A percentile compares a stretch with the other conserved stretches of the same genome.
Evolutionary conservation across 2,113 vertebrate species (phyloP).

Genomic region (Tenrec ecaudatus): DNA sequence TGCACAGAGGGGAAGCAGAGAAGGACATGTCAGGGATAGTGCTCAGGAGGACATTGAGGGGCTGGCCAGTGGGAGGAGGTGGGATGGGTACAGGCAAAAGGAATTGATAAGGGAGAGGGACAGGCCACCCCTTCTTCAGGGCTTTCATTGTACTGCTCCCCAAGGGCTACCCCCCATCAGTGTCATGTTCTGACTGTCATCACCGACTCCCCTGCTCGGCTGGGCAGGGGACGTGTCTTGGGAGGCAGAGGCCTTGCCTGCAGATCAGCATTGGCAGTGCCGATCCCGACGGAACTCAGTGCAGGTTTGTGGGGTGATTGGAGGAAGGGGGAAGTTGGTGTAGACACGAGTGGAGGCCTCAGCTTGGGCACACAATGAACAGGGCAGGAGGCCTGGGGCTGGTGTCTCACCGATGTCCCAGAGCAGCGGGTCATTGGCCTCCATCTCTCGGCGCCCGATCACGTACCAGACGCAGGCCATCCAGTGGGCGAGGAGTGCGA

Average conservation of each 20-base stretch:
- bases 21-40: neutral
- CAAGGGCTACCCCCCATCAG: neutral
- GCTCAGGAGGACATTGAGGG: neutral
- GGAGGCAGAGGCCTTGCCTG: slow-evolving; percentile 25
- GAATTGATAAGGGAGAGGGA: neutral
- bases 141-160: neutral
- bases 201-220: too few species aligned
- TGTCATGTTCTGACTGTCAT: neutral
- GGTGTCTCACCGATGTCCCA: slow-evolving; percentile 96
- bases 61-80: neutral
- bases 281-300: neutral
- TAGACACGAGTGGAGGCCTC: neutral
- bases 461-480: slow-evolving; percentile 99
- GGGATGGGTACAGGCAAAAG: neutral
- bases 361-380: neutral
- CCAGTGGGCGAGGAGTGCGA: slow-evolving; percentile 98
- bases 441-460: slow-evolving; percentile 98
- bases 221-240: neutral
- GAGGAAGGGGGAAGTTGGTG: neutral
- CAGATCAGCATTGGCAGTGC: neutral
- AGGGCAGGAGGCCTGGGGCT: neutral
- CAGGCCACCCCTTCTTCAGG: neutral
- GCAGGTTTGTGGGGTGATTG: neutral
- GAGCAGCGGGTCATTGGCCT: slow-evolving; percentile 92
- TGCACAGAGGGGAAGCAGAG: neutral